phyloP scores from a whole-genome alignment of 2,113 vertebrate species.

The Rutilus rutilus region DNA sequence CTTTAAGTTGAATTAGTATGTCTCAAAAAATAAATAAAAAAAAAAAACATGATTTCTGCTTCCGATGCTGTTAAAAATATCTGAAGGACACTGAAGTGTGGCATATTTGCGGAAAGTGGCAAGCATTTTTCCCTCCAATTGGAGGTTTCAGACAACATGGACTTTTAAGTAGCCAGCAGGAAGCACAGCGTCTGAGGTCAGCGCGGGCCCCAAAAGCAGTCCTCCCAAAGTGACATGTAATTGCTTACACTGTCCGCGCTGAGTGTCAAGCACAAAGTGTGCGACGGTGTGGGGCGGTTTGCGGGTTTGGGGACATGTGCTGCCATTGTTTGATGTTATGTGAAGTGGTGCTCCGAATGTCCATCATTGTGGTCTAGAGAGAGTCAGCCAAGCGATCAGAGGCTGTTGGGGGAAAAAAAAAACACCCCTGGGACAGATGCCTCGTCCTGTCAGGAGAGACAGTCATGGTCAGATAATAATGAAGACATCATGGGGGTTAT shows the following conservation, averaged over 20 bases:
- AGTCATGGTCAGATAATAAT: conserved; percentile 69
- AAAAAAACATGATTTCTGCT: background rate
- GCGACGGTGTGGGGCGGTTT: background rate
- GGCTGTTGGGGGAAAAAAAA: conserved; percentile 50
- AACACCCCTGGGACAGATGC: conserved; percentile 63
- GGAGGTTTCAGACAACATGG: background rate
- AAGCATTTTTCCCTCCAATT: background rate
- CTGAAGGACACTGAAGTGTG: background rate
- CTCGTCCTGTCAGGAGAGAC: conserved; percentile 64
- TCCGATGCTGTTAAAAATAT: background rate
- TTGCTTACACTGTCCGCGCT: conserved; percentile 44
- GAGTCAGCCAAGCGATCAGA: conserved; percentile 64
- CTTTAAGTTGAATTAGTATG: too few species aligned
- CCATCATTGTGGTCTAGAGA: conserved; percentile 66
- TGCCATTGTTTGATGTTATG: conserved; percentile 59
- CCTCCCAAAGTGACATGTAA: conserved; percentile 56
- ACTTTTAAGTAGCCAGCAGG: background rate
- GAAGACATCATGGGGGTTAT: conserved; percentile 69
- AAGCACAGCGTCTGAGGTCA: background rate
- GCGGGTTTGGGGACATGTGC: background rate
- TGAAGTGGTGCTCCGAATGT: conserved; percentile 65
- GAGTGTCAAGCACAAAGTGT: conserved; percentile 51
- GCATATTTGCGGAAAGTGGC: background rate
- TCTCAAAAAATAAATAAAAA: background rate
- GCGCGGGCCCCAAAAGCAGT: conserved; percentile 30